Conservation (phyloP, 2,888 invertebrate species). For the Hirtodrosophila confusa region DNA sequence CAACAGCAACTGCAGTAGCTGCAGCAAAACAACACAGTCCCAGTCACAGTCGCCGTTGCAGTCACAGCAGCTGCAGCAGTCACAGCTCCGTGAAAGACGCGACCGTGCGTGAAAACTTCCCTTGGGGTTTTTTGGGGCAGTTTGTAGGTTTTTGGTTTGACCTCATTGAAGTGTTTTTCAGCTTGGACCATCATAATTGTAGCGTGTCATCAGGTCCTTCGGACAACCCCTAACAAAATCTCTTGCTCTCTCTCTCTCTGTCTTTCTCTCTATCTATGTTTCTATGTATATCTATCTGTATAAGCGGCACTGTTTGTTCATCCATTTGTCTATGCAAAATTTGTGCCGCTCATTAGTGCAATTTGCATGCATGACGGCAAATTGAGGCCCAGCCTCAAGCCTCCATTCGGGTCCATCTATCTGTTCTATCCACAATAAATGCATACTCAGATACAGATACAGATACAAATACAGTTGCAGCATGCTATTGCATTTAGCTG, state of each 20-base stretch:
- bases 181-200: conserved; percentile 30
- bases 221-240: neutral
- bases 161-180: conserved; percentile 45
- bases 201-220: conserved; percentile 13
- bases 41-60: conserved; percentile 23
- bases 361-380: conserved; percentile 78
- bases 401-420: conserved; percentile 50
- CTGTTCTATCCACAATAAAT: conserved; percentile 62
- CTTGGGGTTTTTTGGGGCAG: conserved; percentile 1
- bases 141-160: conserved; percentile 29
- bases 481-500: conserved; percentile 32
- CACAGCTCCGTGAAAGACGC: conserved; percentile 50
- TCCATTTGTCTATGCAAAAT: conserved; percentile 75
- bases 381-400: conserved; percentile 60
- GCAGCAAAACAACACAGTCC: conserved; percentile 27
- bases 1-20: conserved; percentile 29
- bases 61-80: conserved; percentile 22
- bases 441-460: conserved; percentile 42
- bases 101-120: conserved; percentile 70
- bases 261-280: conserved; percentile 8
- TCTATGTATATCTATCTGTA: neutral
- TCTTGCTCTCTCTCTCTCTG: neutral
- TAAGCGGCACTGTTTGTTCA: conserved; percentile 28
- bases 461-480: conserved; percentile 27
- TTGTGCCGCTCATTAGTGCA: conserved; percentile 75